These are phyloP conservation scores for Zhengitettix transpicula DNA, from an alignment of 2,888 invertebrate genomes.

Conservation along the genomic window DNA sequence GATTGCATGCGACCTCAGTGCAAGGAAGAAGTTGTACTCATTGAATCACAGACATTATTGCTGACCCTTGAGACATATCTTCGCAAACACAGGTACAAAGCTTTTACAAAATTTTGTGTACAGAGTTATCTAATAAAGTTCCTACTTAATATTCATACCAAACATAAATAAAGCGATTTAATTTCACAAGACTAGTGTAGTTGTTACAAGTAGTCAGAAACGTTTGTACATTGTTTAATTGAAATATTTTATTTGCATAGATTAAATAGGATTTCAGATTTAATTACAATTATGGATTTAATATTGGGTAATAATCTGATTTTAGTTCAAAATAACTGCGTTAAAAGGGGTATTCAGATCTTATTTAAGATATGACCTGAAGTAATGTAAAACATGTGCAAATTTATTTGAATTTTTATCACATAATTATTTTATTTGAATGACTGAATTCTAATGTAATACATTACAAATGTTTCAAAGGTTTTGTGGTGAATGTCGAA, in stretches of 20 bases:
- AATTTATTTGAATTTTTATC: too few relatives aligned
- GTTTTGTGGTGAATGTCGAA: constrained; percentile 85
- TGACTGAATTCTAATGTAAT: not conserved
- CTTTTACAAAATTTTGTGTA: not conserved
- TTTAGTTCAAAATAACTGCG: too few relatives aligned
- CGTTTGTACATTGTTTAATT: too few relatives aligned
- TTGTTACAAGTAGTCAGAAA: too few relatives aligned
- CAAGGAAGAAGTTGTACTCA: constrained; percentile 68
- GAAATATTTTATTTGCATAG: too few relatives aligned
- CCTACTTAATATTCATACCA: not conserved
- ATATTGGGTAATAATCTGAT: too few relatives aligned
- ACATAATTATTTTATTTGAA: not conserved
- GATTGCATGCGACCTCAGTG: constrained; percentile 67
- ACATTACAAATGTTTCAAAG: constrained; percentile 19
- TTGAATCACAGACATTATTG: constrained; percentile 69
- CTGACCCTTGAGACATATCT: constrained; percentile 79
- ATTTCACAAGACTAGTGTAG: too few relatives aligned
- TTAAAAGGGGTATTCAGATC: too few relatives aligned
- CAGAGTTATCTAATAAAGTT: not conserved
- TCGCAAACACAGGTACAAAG: constrained; percentile 58
- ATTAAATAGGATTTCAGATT: too few relatives aligned
- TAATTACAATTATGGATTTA: too few relatives aligned
- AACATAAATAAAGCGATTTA: too few relatives aligned
- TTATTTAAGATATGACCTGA: too few relatives aligned
- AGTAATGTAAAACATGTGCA: not conserved